Conservation (phyloP, 2,797 vertebrate genomes). For the Chrysocyon brachyurus region DNA sequence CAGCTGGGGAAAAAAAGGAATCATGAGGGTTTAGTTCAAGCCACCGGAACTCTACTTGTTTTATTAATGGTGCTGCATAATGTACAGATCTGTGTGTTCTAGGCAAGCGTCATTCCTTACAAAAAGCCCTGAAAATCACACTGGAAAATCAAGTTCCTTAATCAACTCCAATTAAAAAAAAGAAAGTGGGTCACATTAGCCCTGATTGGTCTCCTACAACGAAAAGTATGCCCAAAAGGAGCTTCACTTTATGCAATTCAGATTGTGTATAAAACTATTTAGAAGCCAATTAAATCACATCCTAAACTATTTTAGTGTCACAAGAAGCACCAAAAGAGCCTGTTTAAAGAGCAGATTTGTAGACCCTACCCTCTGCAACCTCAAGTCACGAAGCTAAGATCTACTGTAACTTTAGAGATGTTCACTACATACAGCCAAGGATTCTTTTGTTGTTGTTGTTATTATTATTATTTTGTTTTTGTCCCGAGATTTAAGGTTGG, state of each 20-base stretch:
- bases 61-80: conserved; percentile 68
- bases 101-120: conserved; percentile 42
- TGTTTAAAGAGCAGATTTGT: conserved; percentile 25
- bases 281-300: conserved; percentile 58
- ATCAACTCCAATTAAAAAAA: conserved; percentile 56
- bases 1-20: conserved; percentile 85
- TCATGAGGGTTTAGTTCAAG: conserved; percentile 62
- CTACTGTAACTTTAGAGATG: not conserved
- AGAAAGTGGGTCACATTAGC: conserved; percentile 53
- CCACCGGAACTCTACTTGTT: conserved; percentile 13
- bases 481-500: not conserved
- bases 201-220: conserved; percentile 45
- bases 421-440: not conserved
- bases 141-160: conserved; percentile 58
- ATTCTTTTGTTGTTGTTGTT: not conserved
- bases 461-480: not conserved
- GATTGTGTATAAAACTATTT: conserved; percentile 44
- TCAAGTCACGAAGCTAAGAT: not conserved
- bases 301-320: not conserved
- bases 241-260: conserved; percentile 44
- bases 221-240: conserved; percentile 41
- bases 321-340: not conserved
- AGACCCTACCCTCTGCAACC: not conserved
- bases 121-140: conserved; percentile 54
- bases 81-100: not conserved